Evolutionary conservation across 2,888 invertebrate species (phyloP), one percentile per base, ranked within the genome.

Genomic region (Drosophila monieri): DNA sequence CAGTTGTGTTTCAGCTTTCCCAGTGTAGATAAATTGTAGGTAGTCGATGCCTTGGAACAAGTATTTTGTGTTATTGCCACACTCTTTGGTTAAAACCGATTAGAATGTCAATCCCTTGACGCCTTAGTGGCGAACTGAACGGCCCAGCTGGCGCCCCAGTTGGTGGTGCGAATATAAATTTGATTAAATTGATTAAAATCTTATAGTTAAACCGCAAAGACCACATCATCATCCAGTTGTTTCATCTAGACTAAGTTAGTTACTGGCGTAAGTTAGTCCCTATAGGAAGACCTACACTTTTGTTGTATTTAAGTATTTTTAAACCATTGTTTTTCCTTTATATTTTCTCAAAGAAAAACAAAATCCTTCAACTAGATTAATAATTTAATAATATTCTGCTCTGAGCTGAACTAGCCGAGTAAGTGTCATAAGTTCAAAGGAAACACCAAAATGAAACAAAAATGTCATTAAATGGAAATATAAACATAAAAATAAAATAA

Each of bases 341-440:
- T 54, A 71, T 86, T 66, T 86, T 88, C 74, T 71, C 10, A 61
- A 73, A 85, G 76, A 64, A 76, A 77, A 79, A 57, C 54, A 57
- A 62, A 65, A 39, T 49, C 49, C 46, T 55, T 35, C n/a, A 59
- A 43, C 8, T 53, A 51, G 41, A 35, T 25, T 58, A 58, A 39
- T 32, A 21, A 43, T 59, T 43, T 5, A 48, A 48, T 27, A 15
- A 48, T 27, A 15, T 35, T n/a, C 48, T 67, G 25, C 37, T 71
- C 37, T 49, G 35, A 32, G 51, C 14, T n/a, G 32, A 23, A 47
- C 32, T 14, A 35, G 54, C 39, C 23, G 46, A 25, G 9, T 32
- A 46, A 39, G 72, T 72, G 64, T 72, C 64, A 70, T 72, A 53
- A 60, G 53, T 57, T 58, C 25, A 53, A 60, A 48, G 12, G 52